Base-by-base conservation (phyloP, 2,797 vertebrate genomes). In the Hemibagrus guttatus region DNA sequence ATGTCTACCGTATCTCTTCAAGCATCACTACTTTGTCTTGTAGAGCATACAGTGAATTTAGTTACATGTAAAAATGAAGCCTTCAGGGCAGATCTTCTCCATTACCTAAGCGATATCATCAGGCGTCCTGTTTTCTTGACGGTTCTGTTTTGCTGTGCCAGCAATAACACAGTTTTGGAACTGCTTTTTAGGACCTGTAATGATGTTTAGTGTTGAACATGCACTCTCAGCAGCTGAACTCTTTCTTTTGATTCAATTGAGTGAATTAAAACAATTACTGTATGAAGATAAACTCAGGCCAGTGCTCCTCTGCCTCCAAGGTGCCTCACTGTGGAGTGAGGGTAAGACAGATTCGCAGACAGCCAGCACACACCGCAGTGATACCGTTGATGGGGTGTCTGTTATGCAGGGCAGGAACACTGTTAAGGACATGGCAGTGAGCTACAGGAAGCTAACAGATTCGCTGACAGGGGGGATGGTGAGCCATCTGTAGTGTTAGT, bases 381-480 rank as follows among this genome's bases (percentile, higher is more conserved):
- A 46, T 69, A 76, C 84, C 64, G 11, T 39, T 81, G 84, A 75
- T 64, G 72, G 72, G 16, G 64, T 69, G 66, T 84, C 82, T 72
- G 88, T 83, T 75, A 58, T 69, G 72, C 84, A 72, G 66, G 69
- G 68, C 56, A 21, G 69, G 58, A 78, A 71, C 71, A 78, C 82
- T 68, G 78, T 78, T 79, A 63, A 61, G 64, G 81, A 88, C 42
- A 74, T 75, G 83, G 81, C 79, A 72, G 84, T 76, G 46, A 87
- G 86, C 82, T 76, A 75, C 80, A 84, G 80, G 80, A 89, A 91
- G 91, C 71, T 91, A 91, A 92, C 90, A 89, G 91, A 82, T 85
- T 79, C 91, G 78, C 83, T 89, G 91, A 93, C 92, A 91, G 93
- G 91, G 89, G 90, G 88, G 91, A 90, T 88, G 86, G 83, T 91